phyloP scores from a whole-genome alignment of 2,888 invertebrate species.

The Drosophila buzzatii region DNA sequence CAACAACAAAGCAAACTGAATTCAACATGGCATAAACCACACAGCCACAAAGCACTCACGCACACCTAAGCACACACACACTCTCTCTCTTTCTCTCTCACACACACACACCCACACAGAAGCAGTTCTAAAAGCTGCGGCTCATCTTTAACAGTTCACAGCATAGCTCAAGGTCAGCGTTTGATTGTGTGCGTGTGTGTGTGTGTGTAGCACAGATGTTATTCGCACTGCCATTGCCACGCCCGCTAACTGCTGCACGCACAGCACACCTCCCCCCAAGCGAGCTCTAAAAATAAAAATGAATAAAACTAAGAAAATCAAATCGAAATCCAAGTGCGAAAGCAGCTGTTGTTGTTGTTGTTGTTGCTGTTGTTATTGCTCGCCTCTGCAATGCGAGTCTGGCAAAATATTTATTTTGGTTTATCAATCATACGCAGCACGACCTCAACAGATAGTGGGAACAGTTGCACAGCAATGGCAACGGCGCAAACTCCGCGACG shows the following conservation, averaged over 20 bases:
- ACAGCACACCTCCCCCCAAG: background rate
- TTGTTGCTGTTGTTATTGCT: conserved; percentile 37
- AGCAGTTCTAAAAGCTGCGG: conserved; percentile 18
- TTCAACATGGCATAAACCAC: conserved; percentile 4
- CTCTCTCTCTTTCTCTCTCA: too few relatives aligned
- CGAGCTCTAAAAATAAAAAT: conserved; percentile 34
- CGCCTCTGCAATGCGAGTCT: conserved; percentile 72
- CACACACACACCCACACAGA: conserved; percentile 9
- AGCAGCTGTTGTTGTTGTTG: conserved; percentile 17
- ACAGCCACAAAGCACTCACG: conserved; percentile 8
- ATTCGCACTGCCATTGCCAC: conserved; percentile 22
- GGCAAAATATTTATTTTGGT: conserved; percentile 77
- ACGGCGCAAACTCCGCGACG: conserved; percentile 64
- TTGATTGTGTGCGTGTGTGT: conserved; percentile 35
- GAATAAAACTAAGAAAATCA: conserved; percentile 5
- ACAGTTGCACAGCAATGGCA: conserved; percentile 37
- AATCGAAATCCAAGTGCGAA: conserved; percentile 20
- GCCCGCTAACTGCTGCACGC: conserved; percentile 22
- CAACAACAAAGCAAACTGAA: background rate
- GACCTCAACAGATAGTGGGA: conserved; percentile 57
- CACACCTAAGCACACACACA: conserved; percentile 5
- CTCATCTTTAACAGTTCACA: conserved; percentile 52
- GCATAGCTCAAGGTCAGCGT: conserved; percentile 69
- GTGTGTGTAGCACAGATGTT: conserved; percentile 41
- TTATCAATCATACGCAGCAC: conserved; percentile 78